Evolutionary conservation across 2,888 invertebrate genomes (phyloP), one percentile per base, ranked within the genome.

Genomic region (Dolichomitus sp.): DNA sequence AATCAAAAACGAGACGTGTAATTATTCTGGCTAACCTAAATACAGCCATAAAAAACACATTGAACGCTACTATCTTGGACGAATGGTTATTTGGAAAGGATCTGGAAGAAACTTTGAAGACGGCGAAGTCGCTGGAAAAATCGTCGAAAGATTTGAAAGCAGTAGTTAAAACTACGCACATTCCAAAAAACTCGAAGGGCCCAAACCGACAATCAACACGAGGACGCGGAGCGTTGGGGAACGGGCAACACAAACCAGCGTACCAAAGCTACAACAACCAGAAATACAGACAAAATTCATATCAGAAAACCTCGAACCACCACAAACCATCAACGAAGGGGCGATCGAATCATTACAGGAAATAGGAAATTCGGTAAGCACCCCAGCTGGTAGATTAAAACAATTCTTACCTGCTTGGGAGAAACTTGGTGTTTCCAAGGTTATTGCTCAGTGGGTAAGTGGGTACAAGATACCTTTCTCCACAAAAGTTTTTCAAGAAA

Each of bases 21-120:
- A 57, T 81, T 0, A 80, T 84, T 37, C 17, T 72, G 1, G 19
- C 80, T 0, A 50, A 79, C 27, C 9, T 86, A 0, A 80, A 77
- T 14, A 37, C 37, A 3, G 9, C 83, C 0, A 14, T 81, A 12
- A 84, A 81, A 72, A 73, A 83, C 1, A 72, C 76, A 2, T n/a
- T 85, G 45, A 72, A 81, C 19, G 52, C 72, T 23, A 37, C 80
- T 6, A 66, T 6, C 12, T 2, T 76, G 7, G 81, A 80, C n/a
- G 82, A 83, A 52, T 84, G 81, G 80, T 37, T 84, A 1, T 82
- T 78, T 40, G 80, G 79, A 0, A 66, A 80, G 11, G 61, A 84
- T 17, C 37, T 83, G 4, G 76, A 63, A 2, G 85, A 73, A 1
- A 45, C 50, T 0, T 4, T 82, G 1, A 86, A 85, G 17, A 23